Evolutionary conservation across 1,140 invertebrate species (phyloP), one percentile per base, ranked within the genome.

Genomic region (Myzus persicae): DNA sequence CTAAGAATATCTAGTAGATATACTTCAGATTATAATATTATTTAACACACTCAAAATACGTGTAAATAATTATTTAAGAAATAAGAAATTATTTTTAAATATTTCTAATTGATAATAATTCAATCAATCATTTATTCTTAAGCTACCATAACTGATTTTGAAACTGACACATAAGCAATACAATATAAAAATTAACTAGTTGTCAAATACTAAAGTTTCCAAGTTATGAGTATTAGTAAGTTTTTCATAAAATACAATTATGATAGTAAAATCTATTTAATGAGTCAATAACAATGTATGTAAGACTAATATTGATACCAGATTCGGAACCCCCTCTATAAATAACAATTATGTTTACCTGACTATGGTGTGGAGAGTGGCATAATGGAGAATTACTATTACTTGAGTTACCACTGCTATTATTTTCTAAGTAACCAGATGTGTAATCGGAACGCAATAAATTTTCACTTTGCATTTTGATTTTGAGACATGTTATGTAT

Each of bases 401-500:
- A 94, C 96, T 96, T 84, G 96, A 96, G 94, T 96, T 95, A 94
- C 95, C 95, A 94, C 96, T 95, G 94, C 96, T 96, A 81, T 95
- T 95, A 94, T 96, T 96, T 94, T 94, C 94, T 38, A 95, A 94
- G 93, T 95, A 95, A 88, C 95, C 95, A 93, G 95, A 95, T 18
- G 95, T 95, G 94, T 97, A 97, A 95, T 98, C 98, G 94, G 97
- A 97, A 93, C 97, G 95, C 76, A 98, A 95, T 67, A 98, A 95
- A 95, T 98, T 98, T 95, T 99, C 98, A 95, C 98, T 99, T 95
- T 99, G 98, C 98, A 99, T 99, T 96, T 99, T 99, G 42, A 98
- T 98, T 95, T 99, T 99, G 93, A 99, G 96, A 95, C 98, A 99
- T 93, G 98, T 98, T 94, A 99, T 99, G 96, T 99, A 99, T 85